Conservation (phyloP, 2,888 invertebrate species). For the Meloe dianella region DNA sequence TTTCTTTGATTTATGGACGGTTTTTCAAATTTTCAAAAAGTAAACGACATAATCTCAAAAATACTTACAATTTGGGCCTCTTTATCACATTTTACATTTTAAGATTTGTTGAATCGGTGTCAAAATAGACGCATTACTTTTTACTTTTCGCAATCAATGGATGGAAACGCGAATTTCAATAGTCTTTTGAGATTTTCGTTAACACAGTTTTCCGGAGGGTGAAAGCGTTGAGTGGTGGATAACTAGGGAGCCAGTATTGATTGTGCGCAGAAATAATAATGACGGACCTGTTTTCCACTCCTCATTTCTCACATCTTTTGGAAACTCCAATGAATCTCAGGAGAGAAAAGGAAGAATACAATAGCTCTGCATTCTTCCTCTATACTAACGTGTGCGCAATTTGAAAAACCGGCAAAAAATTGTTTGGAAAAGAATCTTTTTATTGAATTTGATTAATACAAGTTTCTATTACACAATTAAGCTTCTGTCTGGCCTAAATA, state of each 20-base stretch:
- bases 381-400: no score
- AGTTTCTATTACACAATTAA: conserved; percentile 2
- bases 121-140: not conserved
- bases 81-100: conserved; percentile 40
- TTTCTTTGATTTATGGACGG: not conserved
- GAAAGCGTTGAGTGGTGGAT: conserved; percentile 43
- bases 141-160: not conserved
- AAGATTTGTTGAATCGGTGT: conserved; percentile 13
- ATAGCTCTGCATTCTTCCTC: no score
- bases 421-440: not conserved
- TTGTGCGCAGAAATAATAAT: conserved; percentile 49
- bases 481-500: not conserved
- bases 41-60: not conserved
- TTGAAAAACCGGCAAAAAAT: not conserved
- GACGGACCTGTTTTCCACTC: conserved; percentile 17
- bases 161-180: not conserved
- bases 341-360: not conserved
- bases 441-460: conserved; percentile 11
- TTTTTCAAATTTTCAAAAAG: not conserved
- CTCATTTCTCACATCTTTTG: not conserved
- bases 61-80: conserved; percentile 51
- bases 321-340: not conserved
- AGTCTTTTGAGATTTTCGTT: conserved; percentile 19
- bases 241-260: conserved; percentile 51
- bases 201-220: conserved; percentile 41